These are phyloP conservation scores for Scaptodrosophila lebanonensis DNA, from an alignment of 1,140 invertebrate species.

Conservation along the genomic window DNA sequence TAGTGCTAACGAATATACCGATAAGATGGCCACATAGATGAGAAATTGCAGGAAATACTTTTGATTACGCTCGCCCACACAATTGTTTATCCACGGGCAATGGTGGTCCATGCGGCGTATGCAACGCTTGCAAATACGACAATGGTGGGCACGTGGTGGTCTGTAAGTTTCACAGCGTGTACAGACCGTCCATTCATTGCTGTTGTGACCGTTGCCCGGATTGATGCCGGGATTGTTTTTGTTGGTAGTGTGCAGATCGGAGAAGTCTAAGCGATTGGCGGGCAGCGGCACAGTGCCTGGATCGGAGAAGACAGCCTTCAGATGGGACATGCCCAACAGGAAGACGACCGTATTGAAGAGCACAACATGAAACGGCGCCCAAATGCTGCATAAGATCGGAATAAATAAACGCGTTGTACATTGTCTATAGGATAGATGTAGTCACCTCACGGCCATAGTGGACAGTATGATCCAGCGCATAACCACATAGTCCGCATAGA, in stretches of 20 bases:
- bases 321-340: slow-evolving; percentile 86
- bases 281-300: slow-evolving; percentile 92
- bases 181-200: slow-evolving; percentile 91
- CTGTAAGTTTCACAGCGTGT: slow-evolving; percentile 90
- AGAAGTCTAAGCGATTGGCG: slow-evolving; percentile 88
- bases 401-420: neutral
- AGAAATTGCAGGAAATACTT: slow-evolving; percentile 96
- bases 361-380: slow-evolving; percentile 90
- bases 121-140: slow-evolving; percentile 91
- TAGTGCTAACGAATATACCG: slow-evolving; percentile 84
- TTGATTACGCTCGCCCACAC: slow-evolving; percentile 95
- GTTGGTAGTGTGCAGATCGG: slow-evolving; percentile 85
- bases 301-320: slow-evolving; percentile 91
- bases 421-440: neutral
- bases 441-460: slow-evolving; percentile 88
- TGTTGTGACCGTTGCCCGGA: slow-evolving; percentile 71
- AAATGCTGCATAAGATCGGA: slow-evolving; percentile 81
- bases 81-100: slow-evolving; percentile 93
- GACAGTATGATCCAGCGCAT: slow-evolving; percentile 90
- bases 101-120: slow-evolving; percentile 94
- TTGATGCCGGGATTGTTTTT: slow-evolving; percentile 77
- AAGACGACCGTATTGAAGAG: slow-evolving; percentile 90
- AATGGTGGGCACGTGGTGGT: slow-evolving; percentile 92
- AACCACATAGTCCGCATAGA: slow-evolving; percentile 95
- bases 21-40: slow-evolving; percentile 85